Conservation (phyloP, 2,888 invertebrate species). For the Carpatolechia fugitivella region DNA sequence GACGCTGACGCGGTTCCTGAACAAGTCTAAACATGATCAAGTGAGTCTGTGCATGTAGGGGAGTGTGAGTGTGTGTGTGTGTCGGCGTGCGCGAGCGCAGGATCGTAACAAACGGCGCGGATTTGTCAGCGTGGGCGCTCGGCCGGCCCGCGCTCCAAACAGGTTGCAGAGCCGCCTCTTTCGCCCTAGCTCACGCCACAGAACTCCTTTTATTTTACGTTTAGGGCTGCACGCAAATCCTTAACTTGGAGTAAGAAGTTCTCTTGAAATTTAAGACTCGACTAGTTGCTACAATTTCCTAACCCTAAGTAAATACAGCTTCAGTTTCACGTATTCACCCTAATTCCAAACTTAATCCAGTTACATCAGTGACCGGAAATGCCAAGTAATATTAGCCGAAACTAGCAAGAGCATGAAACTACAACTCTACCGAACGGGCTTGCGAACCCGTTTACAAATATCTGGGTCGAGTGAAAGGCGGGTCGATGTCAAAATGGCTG, state of each 20-base stretch:
- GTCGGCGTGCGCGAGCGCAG: constrained; percentile 27
- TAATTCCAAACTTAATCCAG: too few species aligned
- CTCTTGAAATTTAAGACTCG: too few species aligned
- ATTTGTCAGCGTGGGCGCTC: constrained; percentile 72
- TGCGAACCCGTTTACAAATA: constrained; percentile 74
- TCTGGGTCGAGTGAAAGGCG: constrained; percentile 78
- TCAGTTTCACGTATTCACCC: too few species aligned
- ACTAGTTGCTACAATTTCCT: too few species aligned
- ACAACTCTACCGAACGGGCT: background rate
- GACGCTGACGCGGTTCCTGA: constrained; percentile 25
- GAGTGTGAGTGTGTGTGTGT: constrained; percentile 20
- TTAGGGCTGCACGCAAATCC: constrained; percentile 50
- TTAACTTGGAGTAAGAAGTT: too few species aligned
- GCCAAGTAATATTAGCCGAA: constrained; percentile 27
- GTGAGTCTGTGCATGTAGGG: constrained; percentile 28
- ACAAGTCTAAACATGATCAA: constrained; percentile 64
- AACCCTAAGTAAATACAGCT: too few species aligned
- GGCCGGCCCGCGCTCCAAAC: constrained; percentile 60
- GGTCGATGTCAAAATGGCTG: constrained; percentile 54
- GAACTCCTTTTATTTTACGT: constrained; percentile 55
- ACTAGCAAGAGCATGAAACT: constrained; percentile 18
- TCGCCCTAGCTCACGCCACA: constrained; percentile 52
- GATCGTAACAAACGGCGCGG: constrained; percentile 57
- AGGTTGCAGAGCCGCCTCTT: constrained; percentile 57
- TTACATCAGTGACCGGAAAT: constrained; percentile 33